Base-by-base conservation (phyloP, 2,797 vertebrate species). In the Streptopelia turtur region DNA sequence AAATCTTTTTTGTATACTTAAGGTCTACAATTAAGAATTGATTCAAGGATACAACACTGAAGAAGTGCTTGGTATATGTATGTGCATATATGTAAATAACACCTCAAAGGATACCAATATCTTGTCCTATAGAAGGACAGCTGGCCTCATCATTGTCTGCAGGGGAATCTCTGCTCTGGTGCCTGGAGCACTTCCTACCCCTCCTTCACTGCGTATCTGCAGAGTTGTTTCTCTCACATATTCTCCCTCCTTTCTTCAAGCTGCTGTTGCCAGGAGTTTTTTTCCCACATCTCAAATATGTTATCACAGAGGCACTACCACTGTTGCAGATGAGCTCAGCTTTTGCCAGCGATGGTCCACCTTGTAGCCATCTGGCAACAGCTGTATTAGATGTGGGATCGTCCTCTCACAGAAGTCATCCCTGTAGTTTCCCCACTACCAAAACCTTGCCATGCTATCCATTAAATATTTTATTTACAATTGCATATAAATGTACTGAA, bases 271-370 rank as follows among this genome's bases (percentile, higher is more conserved):
- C 5, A 7, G 16, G 13, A 52, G 0, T 4, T 20, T 61, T 59
- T 55, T 33, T 10, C 5, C 10, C 13, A 9, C 16, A 16, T 49
- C 41, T 45, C 9, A 35, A 31, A 3, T 6, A 3, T 10, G 8
- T 35, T 55, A 6, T 27, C 15, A 5, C 16, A 39, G 57, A 55
- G 28, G 3, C 0, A 1, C 7, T 60, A 23, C 16, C 10, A 37
- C 9, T 3, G 0, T 33, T 2, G 1, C 35, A 41, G 24, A 37
- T 56, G 4, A 27, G 7, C 39, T 43, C 1, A 2, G 11, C 13
- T 14, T 86, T 63, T 49, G 33, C 5, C 35, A 25, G 56, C 1
- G 1, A 13, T 0, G 1, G 30, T 86, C n/a, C 3, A 1, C 23
- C 23, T 37, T 55, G n/a, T 23, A 69, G 27, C 8, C 0, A 0